Evolutionary conservation across 30 jellyfish, hydroid and myxozoan species (phyloP).

Genomic region (Chironex yamaguchii): DNA sequence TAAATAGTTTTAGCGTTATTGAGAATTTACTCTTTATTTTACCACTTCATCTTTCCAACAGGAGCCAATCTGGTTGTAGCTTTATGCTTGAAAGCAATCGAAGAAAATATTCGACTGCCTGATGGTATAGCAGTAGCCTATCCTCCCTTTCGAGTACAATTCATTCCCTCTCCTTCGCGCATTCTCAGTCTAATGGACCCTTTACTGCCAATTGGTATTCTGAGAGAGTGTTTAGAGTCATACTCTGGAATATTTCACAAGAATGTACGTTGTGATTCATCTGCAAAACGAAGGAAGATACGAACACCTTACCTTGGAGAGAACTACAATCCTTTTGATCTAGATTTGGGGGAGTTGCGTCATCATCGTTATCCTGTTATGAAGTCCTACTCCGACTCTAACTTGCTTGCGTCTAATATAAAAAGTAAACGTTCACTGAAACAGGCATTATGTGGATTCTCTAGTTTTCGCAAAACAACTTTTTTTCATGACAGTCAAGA

Average conservation of each 20-base stretch:
- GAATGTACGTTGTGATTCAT: neutral
- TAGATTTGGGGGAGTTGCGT: conserved; percentile 82
- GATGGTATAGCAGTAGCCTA: conserved; percentile 92
- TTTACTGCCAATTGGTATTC: conserved; percentile 88
- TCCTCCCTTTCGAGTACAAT: conserved; percentile 92
- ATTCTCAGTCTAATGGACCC: conserved; percentile 96
- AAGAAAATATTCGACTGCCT: conserved; percentile 85
- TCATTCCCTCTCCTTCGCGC: conserved; percentile 96
- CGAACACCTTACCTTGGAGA: conserved; percentile 67
- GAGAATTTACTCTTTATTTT: no score
- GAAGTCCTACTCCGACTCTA: conserved; percentile 75
- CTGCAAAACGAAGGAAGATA: conserved; percentile 33
- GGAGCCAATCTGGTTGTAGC: conserved; percentile 95
- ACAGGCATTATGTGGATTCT: neutral
- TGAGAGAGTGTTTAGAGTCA: conserved; percentile 87
- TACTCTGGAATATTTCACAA: conserved; percentile 77
- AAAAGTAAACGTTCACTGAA: neutral
- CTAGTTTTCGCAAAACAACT: neutral
- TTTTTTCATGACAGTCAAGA: neutral
- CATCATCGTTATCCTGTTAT: conserved; percentile 32
- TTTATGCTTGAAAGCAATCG: conserved; percentile 73
- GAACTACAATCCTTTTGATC: conserved; percentile 82
- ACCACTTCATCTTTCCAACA: no score
- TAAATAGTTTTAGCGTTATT: no score
- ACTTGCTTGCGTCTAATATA: conserved; percentile 1